Base-by-base conservation (phyloP, 2,113 vertebrate species). In the Nestor notabilis region DNA sequence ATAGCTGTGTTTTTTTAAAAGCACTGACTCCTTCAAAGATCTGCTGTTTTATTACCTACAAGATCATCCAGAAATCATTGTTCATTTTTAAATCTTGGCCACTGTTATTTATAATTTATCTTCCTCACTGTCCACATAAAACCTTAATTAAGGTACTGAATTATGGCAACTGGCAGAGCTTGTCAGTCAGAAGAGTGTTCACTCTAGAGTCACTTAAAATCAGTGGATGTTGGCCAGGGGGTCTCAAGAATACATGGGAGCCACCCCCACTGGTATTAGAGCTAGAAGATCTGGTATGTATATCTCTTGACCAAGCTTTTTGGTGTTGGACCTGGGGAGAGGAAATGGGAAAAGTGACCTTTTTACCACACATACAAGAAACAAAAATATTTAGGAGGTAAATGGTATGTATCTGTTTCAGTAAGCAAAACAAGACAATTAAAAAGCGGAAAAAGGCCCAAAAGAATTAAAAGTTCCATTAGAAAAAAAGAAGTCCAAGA, bases 371-470 rank as follows among this genome's bases (percentile, higher is more conserved):
- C 4, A 20, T 60, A 31, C 5, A 80, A 52, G 13, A 74, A 85
- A 37, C 21, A 58, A 72, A 91, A 85, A 39, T 68, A 70, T 80
- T 94, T 94, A 83, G 39, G 43, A 93, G 50, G 23, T 28, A 90
- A 93, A 88, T 35, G 17, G 6, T 66, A 83, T 46, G 37, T 63
- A 66, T 83, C 90, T 77, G 53, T 88, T 93, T 90, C 49, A 91
- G 53, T 55, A 83, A 52, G 3, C 27, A 92, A 95, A 94, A 74
- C 53, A 77, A 88, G 63, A 50, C 37, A 70, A 95, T 77, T 80
- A 74, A 80, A 95, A 95, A 58, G 8, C 3, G 3, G 31, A 43
- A 56, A 68, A 44, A 14, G 8, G 11, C 46, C 23, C 35, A 16
- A 70, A 94, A 77, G 53, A 83, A 86, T 93, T 86, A 47, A 66